phyloP scores from a whole-genome alignment of 2,113 vertebrate genomes.

The Mustelus asterias region DNA sequence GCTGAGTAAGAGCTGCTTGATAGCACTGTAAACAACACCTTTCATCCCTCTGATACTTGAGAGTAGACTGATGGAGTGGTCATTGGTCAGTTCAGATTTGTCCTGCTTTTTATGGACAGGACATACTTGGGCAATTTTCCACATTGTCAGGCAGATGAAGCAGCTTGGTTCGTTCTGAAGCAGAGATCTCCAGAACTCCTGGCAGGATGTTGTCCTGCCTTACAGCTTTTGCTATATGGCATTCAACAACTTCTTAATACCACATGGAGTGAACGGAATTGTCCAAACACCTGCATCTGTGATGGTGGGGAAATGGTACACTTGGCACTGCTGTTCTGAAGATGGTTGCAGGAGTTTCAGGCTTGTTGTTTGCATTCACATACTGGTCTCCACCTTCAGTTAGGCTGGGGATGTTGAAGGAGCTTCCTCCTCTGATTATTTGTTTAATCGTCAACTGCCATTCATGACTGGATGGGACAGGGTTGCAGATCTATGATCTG shows the following conservation, averaged over 20 bases:
- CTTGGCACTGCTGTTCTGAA: not conserved
- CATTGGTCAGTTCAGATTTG: not conserved
- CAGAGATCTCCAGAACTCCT: not conserved
- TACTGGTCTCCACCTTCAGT: not conserved
- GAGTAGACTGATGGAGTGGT: not conserved
- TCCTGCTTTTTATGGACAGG: not conserved
- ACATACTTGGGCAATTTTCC: not conserved
- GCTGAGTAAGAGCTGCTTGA: not conserved
- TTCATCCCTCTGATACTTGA: not conserved
- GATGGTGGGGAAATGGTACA: not conserved
- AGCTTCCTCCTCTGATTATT: not conserved
- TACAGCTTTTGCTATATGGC: too few relatives aligned
- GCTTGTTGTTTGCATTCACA: not conserved
- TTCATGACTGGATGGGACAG: not conserved
- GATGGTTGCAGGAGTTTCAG: not conserved
- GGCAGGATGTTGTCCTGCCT: not conserved
- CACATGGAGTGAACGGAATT: not conserved
- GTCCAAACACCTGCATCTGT: not conserved
- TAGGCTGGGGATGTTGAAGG: not conserved
- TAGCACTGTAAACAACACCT: not conserved
- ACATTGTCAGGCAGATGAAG: not conserved
- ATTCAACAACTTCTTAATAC: not conserved
- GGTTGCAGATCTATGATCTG: not conserved
- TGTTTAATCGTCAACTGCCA: not conserved
- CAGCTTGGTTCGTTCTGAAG: not conserved